These are phyloP conservation scores for Pollimyrus isidori DNA, from an alignment of 2,113 vertebrate species.

Conservation along the genomic window DNA sequence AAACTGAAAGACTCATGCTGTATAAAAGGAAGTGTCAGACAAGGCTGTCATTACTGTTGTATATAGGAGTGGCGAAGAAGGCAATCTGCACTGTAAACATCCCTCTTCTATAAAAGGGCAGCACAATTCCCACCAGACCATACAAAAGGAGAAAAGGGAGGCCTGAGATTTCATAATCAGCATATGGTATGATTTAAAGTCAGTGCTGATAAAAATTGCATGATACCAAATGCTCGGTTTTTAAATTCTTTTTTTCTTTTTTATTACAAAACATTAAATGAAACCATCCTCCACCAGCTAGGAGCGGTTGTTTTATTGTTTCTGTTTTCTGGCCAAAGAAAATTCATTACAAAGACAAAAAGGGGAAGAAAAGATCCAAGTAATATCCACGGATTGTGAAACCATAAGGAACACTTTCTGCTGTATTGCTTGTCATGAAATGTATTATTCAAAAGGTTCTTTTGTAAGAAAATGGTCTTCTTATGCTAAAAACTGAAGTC, in stretches of 20 bases:
- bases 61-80: neutral
- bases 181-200: neutral
- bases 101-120: neutral
- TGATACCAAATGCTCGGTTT: constrained; percentile 6
- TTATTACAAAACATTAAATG: neutral
- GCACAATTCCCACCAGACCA: neutral
- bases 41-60: constrained; percentile 9
- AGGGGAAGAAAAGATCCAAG: neutral
- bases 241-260: neutral
- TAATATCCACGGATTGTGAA: neutral
- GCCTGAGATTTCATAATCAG: neutral
- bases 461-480: neutral
- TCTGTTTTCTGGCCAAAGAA: constrained; percentile 9
- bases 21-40: neutral
- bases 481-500: neutral
- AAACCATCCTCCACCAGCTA: neutral
- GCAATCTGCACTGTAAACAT: neutral
- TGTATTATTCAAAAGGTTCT: neutral
- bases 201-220: neutral
- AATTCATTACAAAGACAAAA: neutral
- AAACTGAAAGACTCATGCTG: neutral
- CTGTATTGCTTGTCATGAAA: neutral
- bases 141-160: neutral
- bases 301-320: neutral
- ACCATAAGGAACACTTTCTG: neutral